Evolutionary conservation across 2,113 vertebrate genomes (phyloP).

Genomic region (Heloderma charlesbogerti): DNA sequence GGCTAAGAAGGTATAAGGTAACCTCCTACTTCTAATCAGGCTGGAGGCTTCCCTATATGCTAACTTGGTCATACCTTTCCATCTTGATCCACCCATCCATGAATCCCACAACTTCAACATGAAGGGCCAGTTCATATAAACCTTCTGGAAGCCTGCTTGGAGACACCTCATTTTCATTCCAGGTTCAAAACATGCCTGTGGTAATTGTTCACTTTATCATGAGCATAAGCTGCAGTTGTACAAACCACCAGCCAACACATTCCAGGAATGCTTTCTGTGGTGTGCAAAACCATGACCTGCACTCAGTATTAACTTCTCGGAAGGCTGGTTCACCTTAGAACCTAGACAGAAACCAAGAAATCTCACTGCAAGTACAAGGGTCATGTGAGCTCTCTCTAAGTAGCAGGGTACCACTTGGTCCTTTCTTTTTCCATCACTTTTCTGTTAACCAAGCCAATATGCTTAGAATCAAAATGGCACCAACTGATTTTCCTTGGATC

Average conservation of each 20-base stretch:
- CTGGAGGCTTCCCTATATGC: not conserved
- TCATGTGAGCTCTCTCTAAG: constrained; percentile 13
- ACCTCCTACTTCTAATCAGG: not conserved
- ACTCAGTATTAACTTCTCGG: not conserved
- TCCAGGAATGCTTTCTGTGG: not conserved
- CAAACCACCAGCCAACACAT: not conserved
- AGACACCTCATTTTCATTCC: not conserved
- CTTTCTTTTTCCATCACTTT: not conserved
- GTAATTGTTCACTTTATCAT: not conserved
- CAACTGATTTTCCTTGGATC: not conserved
- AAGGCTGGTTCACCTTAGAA: not conserved
- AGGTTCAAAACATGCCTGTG: not conserved
- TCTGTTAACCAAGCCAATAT: not conserved
- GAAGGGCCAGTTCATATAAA: not conserved
- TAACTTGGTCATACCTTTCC: not conserved
- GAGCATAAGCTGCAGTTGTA: not conserved
- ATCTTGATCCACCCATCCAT: not conserved
- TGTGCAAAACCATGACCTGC: not conserved
- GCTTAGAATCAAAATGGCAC: not conserved
- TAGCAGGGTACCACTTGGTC: rapidly evolving
- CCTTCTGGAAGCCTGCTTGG: not conserved
- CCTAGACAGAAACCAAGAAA: not conserved
- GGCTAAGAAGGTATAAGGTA: not conserved
- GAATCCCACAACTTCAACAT: not conserved
- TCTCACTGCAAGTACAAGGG: not conserved